Evolutionary conservation across 30 jellyfish, hydroid and myxozoan species (phyloP).

Genomic region (Euphysa ruthae): DNA sequence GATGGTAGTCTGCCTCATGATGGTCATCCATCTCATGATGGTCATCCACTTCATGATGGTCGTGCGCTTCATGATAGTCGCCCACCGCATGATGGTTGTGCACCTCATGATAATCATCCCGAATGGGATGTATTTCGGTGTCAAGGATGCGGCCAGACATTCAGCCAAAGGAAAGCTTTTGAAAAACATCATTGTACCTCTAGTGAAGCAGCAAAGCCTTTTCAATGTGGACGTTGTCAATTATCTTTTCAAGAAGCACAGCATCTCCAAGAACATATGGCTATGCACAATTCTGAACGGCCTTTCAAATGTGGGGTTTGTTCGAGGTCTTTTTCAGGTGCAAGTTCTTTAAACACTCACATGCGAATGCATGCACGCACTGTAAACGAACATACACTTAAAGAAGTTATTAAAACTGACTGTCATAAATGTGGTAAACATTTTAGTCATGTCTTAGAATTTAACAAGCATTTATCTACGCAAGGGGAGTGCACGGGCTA

Average conservation of each 20-base stretch:
- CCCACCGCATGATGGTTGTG: not conserved
- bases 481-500: conserved; percentile 78
- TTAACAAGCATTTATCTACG: conserved; percentile 56
- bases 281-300: conserved; percentile 55
- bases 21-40: too few species aligned
- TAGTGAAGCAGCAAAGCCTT: conserved; percentile 40
- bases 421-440: conserved; percentile 74
- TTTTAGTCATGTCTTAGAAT: conserved; percentile 39
- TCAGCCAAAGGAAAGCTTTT: conserved; percentile 45
- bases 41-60: too few species aligned
- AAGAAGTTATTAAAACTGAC: conserved; percentile 38
- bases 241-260: conserved; percentile 19
- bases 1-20: not conserved
- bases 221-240: conserved; percentile 48
- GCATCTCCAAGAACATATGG: conserved; percentile 51
- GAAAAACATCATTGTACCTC: conserved; percentile 65
- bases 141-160: conserved; percentile 56
- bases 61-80: not conserved
- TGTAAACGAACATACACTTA: not conserved
- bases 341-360: conserved; percentile 58
- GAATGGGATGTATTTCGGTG: conserved; percentile 81
- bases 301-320: conserved; percentile 88
- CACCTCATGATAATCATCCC: not conserved
- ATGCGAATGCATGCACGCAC: conserved; percentile 53
- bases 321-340: conserved; percentile 56